These are phyloP conservation scores for Callosobruchus maculatus DNA, from an alignment of 2,888 invertebrate species.

Conservation along the genomic window DNA sequence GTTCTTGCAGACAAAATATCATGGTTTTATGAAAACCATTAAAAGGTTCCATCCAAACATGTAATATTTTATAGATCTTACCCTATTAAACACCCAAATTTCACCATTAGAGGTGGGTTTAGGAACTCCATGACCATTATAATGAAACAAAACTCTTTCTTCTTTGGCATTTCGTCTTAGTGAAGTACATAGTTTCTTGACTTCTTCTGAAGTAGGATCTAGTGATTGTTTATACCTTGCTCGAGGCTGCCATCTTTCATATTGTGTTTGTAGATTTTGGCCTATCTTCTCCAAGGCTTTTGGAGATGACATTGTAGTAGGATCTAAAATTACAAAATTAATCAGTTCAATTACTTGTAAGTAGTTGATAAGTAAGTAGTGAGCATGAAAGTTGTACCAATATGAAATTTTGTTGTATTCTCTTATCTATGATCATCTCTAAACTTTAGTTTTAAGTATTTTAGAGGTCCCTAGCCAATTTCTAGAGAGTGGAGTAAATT, in stretches of 20 bases:
- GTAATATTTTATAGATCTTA: constrained; percentile 41
- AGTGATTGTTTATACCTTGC: constrained; percentile 95
- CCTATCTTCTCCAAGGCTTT: constrained; percentile 94
- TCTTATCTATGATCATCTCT: too few relatives aligned
- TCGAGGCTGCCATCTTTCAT: constrained; percentile 97
- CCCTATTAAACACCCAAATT: constrained; percentile 99
- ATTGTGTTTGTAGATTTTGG: constrained; percentile 87
- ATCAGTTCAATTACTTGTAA: too few relatives aligned
- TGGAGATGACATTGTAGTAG: constrained; percentile 79
- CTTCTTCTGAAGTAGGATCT: constrained; percentile 97
- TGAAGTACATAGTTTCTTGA: constrained; percentile 93
- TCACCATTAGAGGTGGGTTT: constrained; percentile 97
- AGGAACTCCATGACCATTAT: constrained; percentile 99
- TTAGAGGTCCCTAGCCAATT: too few relatives aligned
- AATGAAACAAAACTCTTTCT: constrained; percentile 97
- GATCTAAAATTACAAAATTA: constrained; percentile 57
- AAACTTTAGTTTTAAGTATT: too few relatives aligned
- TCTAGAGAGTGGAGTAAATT: too few relatives aligned
- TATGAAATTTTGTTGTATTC: too few relatives aligned
- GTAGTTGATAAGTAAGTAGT: too few relatives aligned
- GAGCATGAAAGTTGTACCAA: too few relatives aligned
- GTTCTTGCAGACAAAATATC: too few relatives aligned
- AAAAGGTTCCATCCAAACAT: too few relatives aligned
- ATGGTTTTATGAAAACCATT: too few relatives aligned
- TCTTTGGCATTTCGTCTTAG: constrained; percentile 95